Evolutionary conservation across 2,888 invertebrate species (phyloP), one percentile per base, ranked within the genome.

Genomic region (Ormyrus rosae): DNA sequence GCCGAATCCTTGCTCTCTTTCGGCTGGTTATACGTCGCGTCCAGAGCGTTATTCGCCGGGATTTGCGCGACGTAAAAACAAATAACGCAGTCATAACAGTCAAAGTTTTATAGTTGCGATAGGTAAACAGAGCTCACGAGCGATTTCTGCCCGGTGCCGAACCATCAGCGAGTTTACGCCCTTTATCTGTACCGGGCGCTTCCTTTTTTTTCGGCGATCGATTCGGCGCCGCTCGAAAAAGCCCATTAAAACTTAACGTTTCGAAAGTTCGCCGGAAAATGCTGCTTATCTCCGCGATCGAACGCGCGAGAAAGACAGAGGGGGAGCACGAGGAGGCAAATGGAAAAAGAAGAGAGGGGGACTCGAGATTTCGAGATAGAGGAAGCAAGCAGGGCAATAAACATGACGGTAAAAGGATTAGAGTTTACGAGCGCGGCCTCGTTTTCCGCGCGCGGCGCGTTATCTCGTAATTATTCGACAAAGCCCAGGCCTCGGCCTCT

Each of bases 401-500:
- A 81, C 76, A 81, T 69, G 77, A 72, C 63, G 60, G 63, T 61
- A 53, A 77, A 77, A 72, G 76, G 71, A 81, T 77, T 81, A 77
- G 72, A 72, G 76, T 81, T 77, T 81, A 80, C 71, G 75, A 75
- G 65, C 51, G 46, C 65, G 9, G 60, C 51, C 50, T 64, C 58
- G 78, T 68, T 53, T 56, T 46, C 68, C 79, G 19, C 45, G 19
- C 45, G 51, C 10, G 2, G 8, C 3, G 68, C 60, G 74, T 80
- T 80, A 80, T 80, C 80, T 80, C 76, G 69, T 77, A 78, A 81
- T 81, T 81, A 81, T 81, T 69, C 77, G 81, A 74, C 73, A 70
- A 69, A 77, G 81, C 77, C 64, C 77, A 68, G 60, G 45, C 50
- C 70, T 34, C 34, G 34, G 34, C 34, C 34, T 34, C 34, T 61